phyloP scores from a whole-genome alignment of 2,797 vertebrate genomes.

The Anableps anableps region DNA sequence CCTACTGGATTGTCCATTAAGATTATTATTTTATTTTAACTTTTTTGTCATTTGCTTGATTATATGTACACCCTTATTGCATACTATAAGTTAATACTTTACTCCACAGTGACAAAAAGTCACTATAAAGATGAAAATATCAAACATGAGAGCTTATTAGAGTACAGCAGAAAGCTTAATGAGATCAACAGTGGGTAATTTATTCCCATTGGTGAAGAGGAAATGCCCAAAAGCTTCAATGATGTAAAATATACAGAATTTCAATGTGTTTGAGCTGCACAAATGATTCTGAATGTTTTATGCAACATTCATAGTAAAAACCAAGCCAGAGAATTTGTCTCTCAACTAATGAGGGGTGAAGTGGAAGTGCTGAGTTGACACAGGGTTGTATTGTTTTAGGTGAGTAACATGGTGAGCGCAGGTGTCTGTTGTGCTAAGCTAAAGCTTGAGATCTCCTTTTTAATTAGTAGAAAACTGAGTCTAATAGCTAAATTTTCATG shows the following conservation, averaged over 20 bases:
- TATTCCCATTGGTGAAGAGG: conserved; percentile 8
- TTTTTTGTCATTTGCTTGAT: not conserved
- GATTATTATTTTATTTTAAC: not conserved
- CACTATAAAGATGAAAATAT: not conserved
- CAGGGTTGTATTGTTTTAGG: conserved; percentile 71
- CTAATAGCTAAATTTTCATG: conserved; percentile 73
- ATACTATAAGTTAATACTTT: not conserved
- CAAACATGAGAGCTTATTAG: not conserved
- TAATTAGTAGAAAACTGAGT: conserved; percentile 79
- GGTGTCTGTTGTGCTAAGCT: conserved; percentile 54
- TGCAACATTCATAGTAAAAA: conserved; percentile 66
- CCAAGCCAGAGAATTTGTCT: conserved; percentile 35
- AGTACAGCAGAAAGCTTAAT: conserved; percentile 1
- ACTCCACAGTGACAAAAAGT: conserved; percentile 7
- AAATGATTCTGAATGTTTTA: conserved; percentile 51
- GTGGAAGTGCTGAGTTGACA: conserved; percentile 74
- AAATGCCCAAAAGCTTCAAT: conserved; percentile 15
- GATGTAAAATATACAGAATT: conserved; percentile 47
- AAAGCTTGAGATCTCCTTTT: conserved; percentile 45
- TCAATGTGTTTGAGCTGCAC: conserved; percentile 23
- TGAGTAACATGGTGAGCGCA: conserved; percentile 73
- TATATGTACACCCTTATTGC: not conserved
- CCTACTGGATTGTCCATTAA: not conserved
- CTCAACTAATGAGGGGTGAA: conserved; percentile 46
- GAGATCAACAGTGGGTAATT: conserved; percentile 22